phyloP scores from a whole-genome alignment of 2,888 invertebrate species.

The Uropetala carovei region DNA sequence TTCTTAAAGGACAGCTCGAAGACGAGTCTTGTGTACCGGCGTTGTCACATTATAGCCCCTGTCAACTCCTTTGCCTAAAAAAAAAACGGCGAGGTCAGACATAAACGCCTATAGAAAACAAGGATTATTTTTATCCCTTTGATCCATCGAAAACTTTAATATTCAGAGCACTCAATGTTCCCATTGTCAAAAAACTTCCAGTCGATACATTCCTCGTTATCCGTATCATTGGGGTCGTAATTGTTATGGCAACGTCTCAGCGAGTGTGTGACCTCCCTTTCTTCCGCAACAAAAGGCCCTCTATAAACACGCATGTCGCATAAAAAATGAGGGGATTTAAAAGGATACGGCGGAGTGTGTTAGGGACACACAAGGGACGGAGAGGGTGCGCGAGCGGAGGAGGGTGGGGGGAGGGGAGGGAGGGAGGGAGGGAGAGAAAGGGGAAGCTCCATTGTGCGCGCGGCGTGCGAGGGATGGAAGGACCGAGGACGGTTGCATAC shows the following conservation, averaged over 20 bases:
- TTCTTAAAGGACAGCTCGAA: background rate
- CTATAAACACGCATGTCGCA: slow-evolving; percentile 59
- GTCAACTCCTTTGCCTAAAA: background rate
- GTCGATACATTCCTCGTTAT: slow-evolving; percentile 63
- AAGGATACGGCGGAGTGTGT: slow-evolving; percentile 30
- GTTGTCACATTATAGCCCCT: background rate
- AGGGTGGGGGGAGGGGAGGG: background rate
- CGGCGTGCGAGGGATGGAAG: background rate
- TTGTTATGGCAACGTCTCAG: slow-evolving; percentile 53
- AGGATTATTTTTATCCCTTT: slow-evolving; percentile 14
- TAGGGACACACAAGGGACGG: slow-evolving; percentile 16
- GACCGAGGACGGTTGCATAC: background rate
- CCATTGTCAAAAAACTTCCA: slow-evolving; percentile 24
- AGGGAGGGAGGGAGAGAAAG: background rate
- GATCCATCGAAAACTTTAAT: background rate
- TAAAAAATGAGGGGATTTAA: slow-evolving; percentile 46
- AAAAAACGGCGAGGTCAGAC: background rate
- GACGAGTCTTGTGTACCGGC: background rate
- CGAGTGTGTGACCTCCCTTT: background rate
- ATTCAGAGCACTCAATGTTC: slow-evolving; percentile 14
- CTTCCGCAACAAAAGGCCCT: background rate
- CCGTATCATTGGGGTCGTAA: slow-evolving; percentile 46
- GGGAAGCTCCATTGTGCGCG: background rate
- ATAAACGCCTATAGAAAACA: slow-evolving; percentile 8
- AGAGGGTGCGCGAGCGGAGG: background rate